A percentile compares a stretch with the other conserved stretches of the same genome.
phyloP scores from a whole-genome alignment of 2,113 vertebrate genomes.

The Willisornis vidua region DNA sequence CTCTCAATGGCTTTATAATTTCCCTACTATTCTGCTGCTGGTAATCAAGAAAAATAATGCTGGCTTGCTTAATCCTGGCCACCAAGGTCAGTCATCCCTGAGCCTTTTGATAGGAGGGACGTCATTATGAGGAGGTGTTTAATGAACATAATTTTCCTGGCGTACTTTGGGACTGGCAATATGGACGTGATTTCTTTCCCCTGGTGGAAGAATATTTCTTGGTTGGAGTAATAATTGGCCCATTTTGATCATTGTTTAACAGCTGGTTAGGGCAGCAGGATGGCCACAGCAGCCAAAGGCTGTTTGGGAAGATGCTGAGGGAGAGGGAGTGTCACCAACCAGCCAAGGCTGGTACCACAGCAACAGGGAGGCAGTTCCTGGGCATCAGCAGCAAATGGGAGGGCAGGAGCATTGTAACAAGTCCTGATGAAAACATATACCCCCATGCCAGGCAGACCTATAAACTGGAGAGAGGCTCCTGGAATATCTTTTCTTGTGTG shows the following conservation, averaged over 20 bases:
- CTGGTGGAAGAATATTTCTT: slow-evolving; percentile 21
- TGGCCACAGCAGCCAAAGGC: background rate
- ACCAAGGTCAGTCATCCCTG: slow-evolving; percentile 70
- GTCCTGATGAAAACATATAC: background rate
- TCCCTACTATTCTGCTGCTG: slow-evolving; percentile 64
- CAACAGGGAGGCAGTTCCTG: background rate
- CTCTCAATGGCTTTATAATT: slow-evolving; percentile 83
- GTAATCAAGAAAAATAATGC: slow-evolving; percentile 80
- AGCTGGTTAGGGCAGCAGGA: slow-evolving; percentile 7
- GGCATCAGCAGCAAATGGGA: background rate
- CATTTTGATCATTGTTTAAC: slow-evolving; percentile 3
- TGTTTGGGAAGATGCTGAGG: background rate
- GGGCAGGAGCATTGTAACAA: background rate
- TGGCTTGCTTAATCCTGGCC: slow-evolving; percentile 64
- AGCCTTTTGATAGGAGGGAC: slow-evolving; percentile 58
- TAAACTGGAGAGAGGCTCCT: background rate
- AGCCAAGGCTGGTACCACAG: background rate
- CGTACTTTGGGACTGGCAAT: background rate
- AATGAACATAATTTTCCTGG: slow-evolving; percentile 24
- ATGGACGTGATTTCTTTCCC: background rate
- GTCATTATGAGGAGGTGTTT: slow-evolving; percentile 45
- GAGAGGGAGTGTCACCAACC: background rate
- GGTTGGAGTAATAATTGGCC: background rate
- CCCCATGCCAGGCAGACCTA: rapidly evolving
- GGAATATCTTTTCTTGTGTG: rapidly evolving